A percentile compares a stretch with the other conserved stretches of the same genome.
Evolutionary conservation across 2,797 vertebrate species (phyloP).

Genomic region (Melanotaenia boesemani): DNA sequence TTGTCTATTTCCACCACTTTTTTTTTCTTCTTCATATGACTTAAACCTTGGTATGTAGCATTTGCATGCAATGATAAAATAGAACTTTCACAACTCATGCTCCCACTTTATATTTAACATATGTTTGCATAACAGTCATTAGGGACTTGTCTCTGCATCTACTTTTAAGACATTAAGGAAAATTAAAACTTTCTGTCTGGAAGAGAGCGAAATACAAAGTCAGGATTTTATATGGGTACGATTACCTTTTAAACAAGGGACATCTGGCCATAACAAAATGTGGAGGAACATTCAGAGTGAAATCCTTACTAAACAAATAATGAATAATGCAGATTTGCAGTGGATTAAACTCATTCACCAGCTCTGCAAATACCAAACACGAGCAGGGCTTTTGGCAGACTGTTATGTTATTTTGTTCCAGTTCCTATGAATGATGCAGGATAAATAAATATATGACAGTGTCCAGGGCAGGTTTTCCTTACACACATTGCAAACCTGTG

Average conservation of each 20-base stretch:
- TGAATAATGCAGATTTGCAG: conserved; percentile 61
- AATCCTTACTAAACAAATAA: conserved; percentile 46
- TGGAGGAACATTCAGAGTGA: conserved; percentile 25
- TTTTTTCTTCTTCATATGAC: too few relatives aligned
- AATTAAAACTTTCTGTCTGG: not conserved
- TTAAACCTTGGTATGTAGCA: too few relatives aligned
- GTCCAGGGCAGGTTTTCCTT: conserved; percentile 51
- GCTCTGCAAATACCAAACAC: conserved; percentile 40
- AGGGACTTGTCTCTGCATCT: not conserved
- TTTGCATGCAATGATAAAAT: too few relatives aligned
- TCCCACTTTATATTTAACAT: conserved; percentile 1
- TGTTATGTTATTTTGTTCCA: conserved; percentile 49
- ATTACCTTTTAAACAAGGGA: conserved; percentile 48
- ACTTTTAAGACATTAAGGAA: conserved; percentile 1
- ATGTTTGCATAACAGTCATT: conserved; percentile 6
- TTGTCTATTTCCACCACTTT: too few relatives aligned
- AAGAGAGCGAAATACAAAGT: conserved; percentile 12
- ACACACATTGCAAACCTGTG: conserved; percentile 34
- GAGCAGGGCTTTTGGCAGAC: conserved; percentile 43
- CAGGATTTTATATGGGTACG: conserved; percentile 39
- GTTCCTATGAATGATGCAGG: conserved; percentile 50
- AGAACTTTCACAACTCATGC: not conserved
- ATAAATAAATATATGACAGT: conserved; percentile 58
- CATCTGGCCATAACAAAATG: conserved; percentile 55
- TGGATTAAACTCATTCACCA: conserved; percentile 53